Conservation (phyloP, 2,113 vertebrate species). For the Urocitellus parryii region DNA sequence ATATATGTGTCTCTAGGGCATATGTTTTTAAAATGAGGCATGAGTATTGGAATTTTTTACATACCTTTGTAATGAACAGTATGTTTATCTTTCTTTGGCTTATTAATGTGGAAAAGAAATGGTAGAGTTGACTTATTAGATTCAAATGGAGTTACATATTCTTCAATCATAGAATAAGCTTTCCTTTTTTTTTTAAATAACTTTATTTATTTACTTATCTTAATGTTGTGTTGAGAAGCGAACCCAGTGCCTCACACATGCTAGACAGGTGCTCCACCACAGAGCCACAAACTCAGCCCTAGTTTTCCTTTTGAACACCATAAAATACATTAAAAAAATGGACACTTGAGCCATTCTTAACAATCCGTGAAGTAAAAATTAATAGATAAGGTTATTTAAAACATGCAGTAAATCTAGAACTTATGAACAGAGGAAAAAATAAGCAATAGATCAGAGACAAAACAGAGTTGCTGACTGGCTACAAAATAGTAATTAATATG, state of each 20-base stretch:
- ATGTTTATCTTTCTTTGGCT: slow-evolving; percentile 49
- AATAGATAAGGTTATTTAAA: background rate
- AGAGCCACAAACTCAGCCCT: too few species aligned
- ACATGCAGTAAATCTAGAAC: background rate
- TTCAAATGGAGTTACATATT: background rate
- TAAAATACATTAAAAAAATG: background rate
- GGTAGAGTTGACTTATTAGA: background rate
- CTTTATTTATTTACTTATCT: too few species aligned
- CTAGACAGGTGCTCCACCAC: too few species aligned
- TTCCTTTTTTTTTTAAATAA: background rate
- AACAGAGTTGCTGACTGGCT: background rate
- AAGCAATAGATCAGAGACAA: background rate
- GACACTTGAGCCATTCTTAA: background rate
- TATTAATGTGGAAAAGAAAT: background rate
- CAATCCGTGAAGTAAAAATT: background rate
- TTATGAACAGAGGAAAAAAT: background rate
- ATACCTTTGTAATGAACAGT: background rate
- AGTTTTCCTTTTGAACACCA: too few species aligned
- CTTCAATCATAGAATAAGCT: background rate
- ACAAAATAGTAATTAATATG: slow-evolving; percentile 23
- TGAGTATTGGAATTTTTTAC: slow-evolving; percentile 32
- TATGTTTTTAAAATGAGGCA: slow-evolving; percentile 8
- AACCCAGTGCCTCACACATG: too few species aligned
- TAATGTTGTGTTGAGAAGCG: too few species aligned
- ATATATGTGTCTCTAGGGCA: background rate